These are phyloP conservation scores for Lucifuga dentata DNA, from an alignment of 2,113 vertebrate genomes.

Conservation along the genomic window DNA sequence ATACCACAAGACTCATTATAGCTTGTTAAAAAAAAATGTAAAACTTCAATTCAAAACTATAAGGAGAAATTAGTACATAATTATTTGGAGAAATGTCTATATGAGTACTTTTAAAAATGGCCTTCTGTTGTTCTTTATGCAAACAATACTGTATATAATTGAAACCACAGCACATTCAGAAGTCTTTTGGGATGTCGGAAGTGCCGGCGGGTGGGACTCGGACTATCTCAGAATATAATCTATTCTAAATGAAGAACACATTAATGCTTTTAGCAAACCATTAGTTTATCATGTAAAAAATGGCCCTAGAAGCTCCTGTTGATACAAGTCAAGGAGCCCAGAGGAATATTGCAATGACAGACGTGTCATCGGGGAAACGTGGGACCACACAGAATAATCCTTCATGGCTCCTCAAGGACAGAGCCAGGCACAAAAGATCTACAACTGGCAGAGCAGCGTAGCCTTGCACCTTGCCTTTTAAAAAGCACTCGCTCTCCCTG, in stretches of 20 bases:
- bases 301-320: conserved; percentile 14
- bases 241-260: conserved; percentile 45
- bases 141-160: conserved; percentile 23
- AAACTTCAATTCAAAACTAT: conserved; percentile 10
- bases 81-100: conserved; percentile 4
- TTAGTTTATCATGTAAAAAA: conserved; percentile 15
- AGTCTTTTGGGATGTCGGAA: conserved; percentile 48
- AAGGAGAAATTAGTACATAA: conserved; percentile 17
- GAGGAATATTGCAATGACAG: conserved; percentile 55
- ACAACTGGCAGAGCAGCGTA: conserved; percentile 64
- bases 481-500: conserved; percentile 76
- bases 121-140: conserved; percentile 42
- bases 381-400: conserved; percentile 76
- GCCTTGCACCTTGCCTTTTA: conserved; percentile 70
- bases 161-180: conserved; percentile 18
- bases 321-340: conserved; percentile 12
- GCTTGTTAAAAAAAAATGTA: background rate
- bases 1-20: too few species aligned
- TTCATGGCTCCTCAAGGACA: conserved; percentile 73
- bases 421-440: conserved; percentile 67
- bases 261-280: conserved; percentile 13
- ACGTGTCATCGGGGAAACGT: conserved; percentile 53
- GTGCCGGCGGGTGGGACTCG: conserved; percentile 46
- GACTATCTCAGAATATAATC: conserved; percentile 53
- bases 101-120: conserved; percentile 19